These are phyloP conservation scores for Microcebus jonahi DNA, from an alignment of 2,113 vertebrate species.

Conservation along the genomic window DNA sequence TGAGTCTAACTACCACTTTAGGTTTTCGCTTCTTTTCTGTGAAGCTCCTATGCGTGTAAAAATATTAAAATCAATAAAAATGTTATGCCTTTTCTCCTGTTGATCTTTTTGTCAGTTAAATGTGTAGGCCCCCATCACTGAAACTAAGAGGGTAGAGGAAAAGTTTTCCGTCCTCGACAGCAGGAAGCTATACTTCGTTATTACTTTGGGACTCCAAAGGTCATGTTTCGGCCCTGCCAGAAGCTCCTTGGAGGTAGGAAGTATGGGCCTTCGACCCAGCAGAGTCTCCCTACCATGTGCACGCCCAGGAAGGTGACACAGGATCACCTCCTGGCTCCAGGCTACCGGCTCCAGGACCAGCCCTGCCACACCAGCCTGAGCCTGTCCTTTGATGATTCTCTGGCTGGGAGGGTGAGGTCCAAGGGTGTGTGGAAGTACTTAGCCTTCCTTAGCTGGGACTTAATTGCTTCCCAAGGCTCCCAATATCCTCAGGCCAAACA, in stretches of 20 bases:
- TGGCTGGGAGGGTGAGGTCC: constrained; percentile 28
- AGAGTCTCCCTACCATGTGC: neutral
- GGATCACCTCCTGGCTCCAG: neutral
- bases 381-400: constrained; percentile 31
- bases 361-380: neutral
- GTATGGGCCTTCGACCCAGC: neutral
- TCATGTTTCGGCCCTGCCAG: neutral
- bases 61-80: neutral
- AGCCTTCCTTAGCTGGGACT: neutral
- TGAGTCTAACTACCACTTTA: neutral
- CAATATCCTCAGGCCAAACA: neutral
- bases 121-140: neutral
- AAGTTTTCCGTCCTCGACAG: neutral
- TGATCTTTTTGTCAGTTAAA: neutral
- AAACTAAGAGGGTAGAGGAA: neutral
- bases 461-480: constrained; percentile 54
- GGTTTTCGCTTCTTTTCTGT: neutral
- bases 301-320: neutral
- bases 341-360: neutral
- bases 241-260: neutral
- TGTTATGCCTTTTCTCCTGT: neutral
- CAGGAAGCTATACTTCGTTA: neutral
- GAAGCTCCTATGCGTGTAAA: neutral
- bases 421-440: constrained; percentile 27
- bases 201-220: neutral